Evolutionary conservation across 2,797 vertebrate species (phyloP).

Genomic region (Triplophysa yarkandensis): DNA sequence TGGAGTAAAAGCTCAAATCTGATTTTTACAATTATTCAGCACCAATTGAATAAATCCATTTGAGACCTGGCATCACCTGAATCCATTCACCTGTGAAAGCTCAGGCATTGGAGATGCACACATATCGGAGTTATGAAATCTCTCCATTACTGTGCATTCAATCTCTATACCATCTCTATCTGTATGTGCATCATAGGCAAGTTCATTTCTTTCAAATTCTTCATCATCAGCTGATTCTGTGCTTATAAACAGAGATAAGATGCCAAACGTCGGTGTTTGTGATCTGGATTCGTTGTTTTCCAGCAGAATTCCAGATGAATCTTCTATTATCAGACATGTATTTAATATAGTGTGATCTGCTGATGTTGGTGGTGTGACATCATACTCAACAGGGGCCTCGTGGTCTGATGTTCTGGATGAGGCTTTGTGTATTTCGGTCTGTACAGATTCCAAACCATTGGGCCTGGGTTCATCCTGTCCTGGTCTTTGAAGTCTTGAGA

Average conservation of each 20-base stretch:
- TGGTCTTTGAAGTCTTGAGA: conserved; percentile 19
- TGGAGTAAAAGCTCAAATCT: not conserved
- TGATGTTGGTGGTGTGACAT: conserved; percentile 1
- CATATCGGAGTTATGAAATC: conserved; percentile 5
- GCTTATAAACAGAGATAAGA: conserved; percentile 36
- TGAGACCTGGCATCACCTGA: conserved; percentile 33
- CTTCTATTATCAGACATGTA: conserved; percentile 2
- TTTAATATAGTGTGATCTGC: conserved; percentile 42
- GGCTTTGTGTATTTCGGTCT: conserved; percentile 5
- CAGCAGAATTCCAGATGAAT: conserved; percentile 19
- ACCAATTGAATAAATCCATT: conserved; percentile 3
- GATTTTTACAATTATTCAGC: not conserved
- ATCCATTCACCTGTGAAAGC: conserved; percentile 46
- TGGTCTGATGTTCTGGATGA: conserved; percentile 29
- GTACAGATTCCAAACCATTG: conserved; percentile 20
- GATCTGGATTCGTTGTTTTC: conserved; percentile 10
- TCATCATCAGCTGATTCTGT: conserved; percentile 8
- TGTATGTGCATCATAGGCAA: not conserved
- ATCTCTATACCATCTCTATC: conserved; percentile 12
- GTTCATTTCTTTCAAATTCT: conserved; percentile 21
- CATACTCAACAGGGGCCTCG: conserved; percentile 16
- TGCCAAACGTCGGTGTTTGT: conserved; percentile 31
- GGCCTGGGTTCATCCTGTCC: conserved; percentile 3
- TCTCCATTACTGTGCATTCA: not conserved
- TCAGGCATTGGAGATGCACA: conserved; percentile 19